phyloP scores from a whole-genome alignment of 2,888 invertebrate species.

The Gymnosoma rotundatum region DNA sequence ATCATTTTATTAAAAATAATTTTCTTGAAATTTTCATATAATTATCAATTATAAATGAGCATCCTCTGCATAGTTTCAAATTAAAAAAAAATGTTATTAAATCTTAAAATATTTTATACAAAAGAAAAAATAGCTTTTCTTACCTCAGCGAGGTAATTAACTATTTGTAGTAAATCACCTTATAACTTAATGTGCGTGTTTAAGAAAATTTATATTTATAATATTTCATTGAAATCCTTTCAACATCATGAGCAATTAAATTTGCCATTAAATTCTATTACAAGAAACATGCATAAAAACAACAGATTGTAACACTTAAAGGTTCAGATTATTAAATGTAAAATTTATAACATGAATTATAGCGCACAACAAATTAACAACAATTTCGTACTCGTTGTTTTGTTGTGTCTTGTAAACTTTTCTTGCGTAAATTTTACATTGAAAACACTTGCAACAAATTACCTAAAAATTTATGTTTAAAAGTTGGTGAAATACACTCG shows the following conservation, averaged over 20 bases:
- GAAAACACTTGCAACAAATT: constrained; percentile 49
- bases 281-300: constrained; percentile 1
- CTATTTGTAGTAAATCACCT: too few relatives aligned
- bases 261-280: constrained; percentile 57
- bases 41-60: too few relatives aligned
- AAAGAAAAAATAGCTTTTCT: too few relatives aligned
- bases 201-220: too few relatives aligned
- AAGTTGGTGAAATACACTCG: background rate
- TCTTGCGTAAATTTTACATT: constrained; percentile 54
- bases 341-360: constrained; percentile 15
- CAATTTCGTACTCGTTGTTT: constrained; percentile 25
- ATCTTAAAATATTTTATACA: too few relatives aligned
- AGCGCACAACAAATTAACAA: constrained; percentile 30
- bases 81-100: too few relatives aligned
- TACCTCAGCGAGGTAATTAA: too few relatives aligned
- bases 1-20: too few relatives aligned
- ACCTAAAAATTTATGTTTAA: constrained; percentile 27
- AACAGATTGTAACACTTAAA: background rate
- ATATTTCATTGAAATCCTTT: constrained; percentile 35
- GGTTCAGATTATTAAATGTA: constrained; percentile 12
- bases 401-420: background rate
- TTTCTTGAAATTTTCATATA: too few relatives aligned
- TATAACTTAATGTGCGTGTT: too few relatives aligned
- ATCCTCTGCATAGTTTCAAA: too few relatives aligned
- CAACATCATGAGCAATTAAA: constrained; percentile 29